Evolutionary conservation across 2,113 vertebrate genomes (phyloP), one percentile per base, ranked within the genome.

Genomic region (Pelobates fuscus): DNA sequence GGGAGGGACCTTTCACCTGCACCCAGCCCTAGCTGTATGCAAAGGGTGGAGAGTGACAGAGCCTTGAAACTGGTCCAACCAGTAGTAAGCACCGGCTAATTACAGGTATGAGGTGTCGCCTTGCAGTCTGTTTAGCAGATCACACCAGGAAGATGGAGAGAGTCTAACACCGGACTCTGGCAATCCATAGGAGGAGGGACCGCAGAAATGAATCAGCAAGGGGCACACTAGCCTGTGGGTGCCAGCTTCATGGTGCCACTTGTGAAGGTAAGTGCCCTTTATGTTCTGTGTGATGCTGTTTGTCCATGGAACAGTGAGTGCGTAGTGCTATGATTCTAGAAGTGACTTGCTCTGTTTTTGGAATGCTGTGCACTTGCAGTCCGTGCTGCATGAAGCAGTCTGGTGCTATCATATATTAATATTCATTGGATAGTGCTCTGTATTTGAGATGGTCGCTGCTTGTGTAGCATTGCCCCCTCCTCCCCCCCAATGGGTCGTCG

Each of bases 1-100:
- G 57, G 59, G 58, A 29, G 25, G 69, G 37, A 2, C 18, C 3
- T 3, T 62, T 62, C 70, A 71, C 70, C 70, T 71, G 70, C 57
- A 29, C 23, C 55, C 23, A 14, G 55, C 21, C 57, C 24, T 8
- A 26, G 18, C 17, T n/a, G 11, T 60, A 30, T 18, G 3, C 14
- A 44, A 8, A 14, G 32, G 68, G 58, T 30, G 70, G 58, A 26
- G 68, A 27, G 30, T 57, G 5, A 37, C n/a, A n/a, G 61, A 17
- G 23, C 21, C 5, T 7, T 49, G 57, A 49, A 49, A 71, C 70
- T 15, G 26, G 70, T 71, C 58, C 26, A 18, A 62, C 70, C 70
- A 17, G 57, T 71, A 27, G 12, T 15, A n/a, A 3, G 1, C 18
- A 21, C n/a, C 8, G 26, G 11, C 8, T 30, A 18, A 59, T 6